Percentiles rank a stretch among this genome's conserved stretches.
phyloP scores from a whole-genome alignment of 2,888 invertebrate species.

The Tetrapedia diversipes region DNA sequence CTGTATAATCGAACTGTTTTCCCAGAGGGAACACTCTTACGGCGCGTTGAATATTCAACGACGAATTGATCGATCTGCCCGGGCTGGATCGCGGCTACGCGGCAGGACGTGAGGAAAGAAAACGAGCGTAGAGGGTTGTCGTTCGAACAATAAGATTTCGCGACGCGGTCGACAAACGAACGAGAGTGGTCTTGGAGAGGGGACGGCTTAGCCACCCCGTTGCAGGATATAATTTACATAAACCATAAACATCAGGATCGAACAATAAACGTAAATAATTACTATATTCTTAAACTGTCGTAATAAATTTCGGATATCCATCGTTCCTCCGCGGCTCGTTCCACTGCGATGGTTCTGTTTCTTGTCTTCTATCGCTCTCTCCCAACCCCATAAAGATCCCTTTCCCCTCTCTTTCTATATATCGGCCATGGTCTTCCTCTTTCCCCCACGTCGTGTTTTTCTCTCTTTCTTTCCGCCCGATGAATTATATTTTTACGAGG shows the following conservation, averaged over 20 bases:
- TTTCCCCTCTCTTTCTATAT: too few species aligned
- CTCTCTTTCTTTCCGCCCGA: conserved; percentile 35
- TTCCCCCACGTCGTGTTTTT: background rate
- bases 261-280: conserved; percentile 76
- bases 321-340: conserved; percentile 48
- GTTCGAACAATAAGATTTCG: conserved; percentile 57
- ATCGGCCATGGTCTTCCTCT: background rate
- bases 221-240: conserved; percentile 72
- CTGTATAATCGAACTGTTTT: conserved; percentile 36
- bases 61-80: conserved; percentile 22
- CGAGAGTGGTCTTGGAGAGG: background rate
- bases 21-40: background rate
- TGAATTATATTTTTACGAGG: conserved; percentile 71
- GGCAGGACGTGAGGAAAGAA: background rate
- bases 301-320: conserved; percentile 72
- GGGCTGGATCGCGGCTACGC: background rate
- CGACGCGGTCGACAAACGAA: conserved; percentile 37
- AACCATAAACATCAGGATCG: conserved; percentile 74
- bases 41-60: conserved; percentile 40
- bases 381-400: conserved; percentile 43
- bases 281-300: conserved; percentile 73
- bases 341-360: conserved; percentile 31
- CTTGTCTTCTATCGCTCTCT: conserved; percentile 28
- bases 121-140: background rate
- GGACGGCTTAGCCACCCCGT: conserved; percentile 56